A percentile compares a stretch with the other conserved stretches of the same genome.
These are phyloP conservation scores for Ferrisia virgata DNA, from an alignment of 2,888 invertebrate genomes.

Conservation along the genomic window DNA sequence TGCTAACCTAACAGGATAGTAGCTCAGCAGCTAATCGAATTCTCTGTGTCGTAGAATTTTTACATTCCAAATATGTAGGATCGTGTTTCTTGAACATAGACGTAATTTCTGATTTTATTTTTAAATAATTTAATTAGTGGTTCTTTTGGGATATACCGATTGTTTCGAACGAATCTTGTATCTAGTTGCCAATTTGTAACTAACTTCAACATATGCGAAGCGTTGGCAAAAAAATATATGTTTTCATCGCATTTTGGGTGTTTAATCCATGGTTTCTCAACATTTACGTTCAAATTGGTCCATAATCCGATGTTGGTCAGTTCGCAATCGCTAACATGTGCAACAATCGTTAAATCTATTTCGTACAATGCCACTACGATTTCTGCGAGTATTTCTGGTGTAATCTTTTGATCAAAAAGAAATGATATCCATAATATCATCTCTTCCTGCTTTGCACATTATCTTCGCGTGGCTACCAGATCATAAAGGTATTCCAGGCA, in stretches of 20 bases:
- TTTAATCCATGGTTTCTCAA: neutral
- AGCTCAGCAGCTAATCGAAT: conserved; percentile 13
- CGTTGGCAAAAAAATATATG: conserved; percentile 45
- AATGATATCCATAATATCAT: too few relatives aligned
- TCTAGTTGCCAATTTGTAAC: conserved; percentile 45
- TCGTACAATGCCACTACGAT: neutral
- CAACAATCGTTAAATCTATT: neutral
- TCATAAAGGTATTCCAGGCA: too few relatives aligned
- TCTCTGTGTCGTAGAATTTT: neutral
- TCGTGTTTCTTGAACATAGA: neutral
- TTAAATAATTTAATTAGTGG: neutral
- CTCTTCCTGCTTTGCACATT: too few relatives aligned
- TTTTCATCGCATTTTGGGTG: neutral
- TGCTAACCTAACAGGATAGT: neutral
- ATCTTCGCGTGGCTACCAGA: too few relatives aligned
- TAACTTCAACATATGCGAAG: conserved; percentile 46
- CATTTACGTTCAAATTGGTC: neutral
- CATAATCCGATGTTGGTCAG: neutral
- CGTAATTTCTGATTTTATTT: neutral
- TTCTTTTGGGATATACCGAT: neutral
- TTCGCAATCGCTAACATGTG: neutral
- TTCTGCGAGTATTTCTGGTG: too few relatives aligned
- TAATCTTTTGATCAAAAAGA: neutral
- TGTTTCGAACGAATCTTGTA: conserved; percentile 37
- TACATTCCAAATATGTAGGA: neutral